Evolutionary conservation across 2,888 invertebrate genomes (phyloP).

Genomic region (Orchesellides sinensis): DNA sequence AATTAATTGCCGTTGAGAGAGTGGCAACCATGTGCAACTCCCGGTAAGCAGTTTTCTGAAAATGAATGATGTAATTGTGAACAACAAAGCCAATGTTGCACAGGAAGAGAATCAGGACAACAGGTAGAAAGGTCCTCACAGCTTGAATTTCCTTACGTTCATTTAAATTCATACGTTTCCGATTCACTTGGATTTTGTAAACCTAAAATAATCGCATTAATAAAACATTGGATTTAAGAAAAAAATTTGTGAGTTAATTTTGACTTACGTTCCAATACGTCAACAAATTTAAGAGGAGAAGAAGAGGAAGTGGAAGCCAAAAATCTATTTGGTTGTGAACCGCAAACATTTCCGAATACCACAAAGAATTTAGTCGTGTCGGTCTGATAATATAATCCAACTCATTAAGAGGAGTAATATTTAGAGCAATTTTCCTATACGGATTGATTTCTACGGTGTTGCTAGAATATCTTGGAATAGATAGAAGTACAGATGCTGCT

Average conservation of each 20-base stretch:
- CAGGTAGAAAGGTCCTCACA: constrained; percentile 5
- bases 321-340: constrained; percentile 5
- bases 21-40: neutral
- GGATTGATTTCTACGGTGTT: neutral
- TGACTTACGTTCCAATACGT: neutral
- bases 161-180: neutral
- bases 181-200: neutral
- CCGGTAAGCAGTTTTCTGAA: neutral
- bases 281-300: neutral
- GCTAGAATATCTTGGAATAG: neutral
- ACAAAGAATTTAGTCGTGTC: neutral
- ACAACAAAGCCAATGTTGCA: constrained; percentile 1
- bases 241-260: neutral
- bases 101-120: neutral
- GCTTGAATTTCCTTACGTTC: constrained; percentile 1
- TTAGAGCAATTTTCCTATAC: neutral
- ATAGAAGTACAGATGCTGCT: neutral
- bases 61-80: neutral
- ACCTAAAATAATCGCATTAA: neutral
- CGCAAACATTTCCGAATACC: neutral
- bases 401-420: neutral
- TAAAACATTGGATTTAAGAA: neutral
- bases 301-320: constrained; percentile 2
- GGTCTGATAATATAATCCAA: neutral
- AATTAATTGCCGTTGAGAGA: neutral